phyloP scores from a whole-genome alignment of 2,113 vertebrate genomes.

The Martes martes region DNA sequence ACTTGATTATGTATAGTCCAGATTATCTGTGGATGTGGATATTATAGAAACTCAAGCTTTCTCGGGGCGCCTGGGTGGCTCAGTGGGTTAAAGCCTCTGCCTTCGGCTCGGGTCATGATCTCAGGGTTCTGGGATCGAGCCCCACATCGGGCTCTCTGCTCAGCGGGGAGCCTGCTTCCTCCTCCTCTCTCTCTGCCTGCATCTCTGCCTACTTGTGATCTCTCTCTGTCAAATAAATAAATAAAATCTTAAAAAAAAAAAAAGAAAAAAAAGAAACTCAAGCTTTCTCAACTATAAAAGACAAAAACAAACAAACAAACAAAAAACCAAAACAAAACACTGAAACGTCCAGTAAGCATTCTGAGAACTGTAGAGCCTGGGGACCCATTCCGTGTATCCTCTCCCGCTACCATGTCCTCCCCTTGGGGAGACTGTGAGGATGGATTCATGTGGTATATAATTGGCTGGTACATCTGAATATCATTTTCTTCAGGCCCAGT shows the following conservation, averaged over 20 bases:
- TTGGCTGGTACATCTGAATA: fast-evolving
- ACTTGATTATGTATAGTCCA: conserved; percentile 32
- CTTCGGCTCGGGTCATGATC: no score
- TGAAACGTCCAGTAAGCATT: neutral
- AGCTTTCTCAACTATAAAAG: neutral
- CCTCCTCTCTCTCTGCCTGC: no score
- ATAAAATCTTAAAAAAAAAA: no score
- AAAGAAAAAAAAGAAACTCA: neutral
- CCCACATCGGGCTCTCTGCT: no score
- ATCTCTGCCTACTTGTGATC: no score
- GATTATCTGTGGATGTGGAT: conserved; percentile 30
- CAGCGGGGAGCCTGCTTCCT: no score
- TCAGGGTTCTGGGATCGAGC: no score
- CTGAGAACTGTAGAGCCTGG: neutral
- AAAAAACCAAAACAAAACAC: neutral
- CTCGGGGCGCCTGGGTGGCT: neutral
- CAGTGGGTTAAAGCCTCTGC: no score
- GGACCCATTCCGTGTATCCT: neutral
- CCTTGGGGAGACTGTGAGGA: fast-evolving
- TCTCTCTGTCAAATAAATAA: no score
- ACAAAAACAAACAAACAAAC: neutral
- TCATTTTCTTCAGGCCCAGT: neutral
- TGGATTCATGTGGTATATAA: fast-evolving
- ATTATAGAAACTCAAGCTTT: neutral
- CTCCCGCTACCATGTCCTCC: fast-evolving